Percentiles rank a stretch among this genome's conserved stretches.
phyloP scores from a whole-genome alignment of 2,888 invertebrate species.

The Tipula lateralis region DNA sequence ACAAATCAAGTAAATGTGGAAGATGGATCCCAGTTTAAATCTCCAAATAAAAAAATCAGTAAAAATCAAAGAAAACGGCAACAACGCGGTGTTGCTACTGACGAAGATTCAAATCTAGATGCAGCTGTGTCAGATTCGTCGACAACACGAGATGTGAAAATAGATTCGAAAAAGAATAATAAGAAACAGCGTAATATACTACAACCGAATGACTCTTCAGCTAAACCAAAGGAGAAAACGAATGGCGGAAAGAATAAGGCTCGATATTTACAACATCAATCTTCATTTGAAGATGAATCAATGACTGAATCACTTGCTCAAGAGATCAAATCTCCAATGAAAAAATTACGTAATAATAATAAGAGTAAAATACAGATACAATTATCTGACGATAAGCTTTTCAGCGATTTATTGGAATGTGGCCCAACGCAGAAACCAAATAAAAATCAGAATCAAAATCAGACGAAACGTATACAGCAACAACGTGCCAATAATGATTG shows the following conservation, averaged over 20 bases:
- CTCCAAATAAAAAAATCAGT: background rate
- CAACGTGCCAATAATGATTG: background rate
- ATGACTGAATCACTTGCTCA: background rate
- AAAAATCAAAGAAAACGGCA: slow-evolving; percentile 26
- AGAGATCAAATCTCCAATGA: background rate
- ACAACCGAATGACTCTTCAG: background rate
- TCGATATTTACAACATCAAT: background rate
- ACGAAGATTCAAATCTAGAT: background rate
- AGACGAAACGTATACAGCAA: background rate
- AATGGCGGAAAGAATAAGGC: background rate
- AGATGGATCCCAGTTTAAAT: background rate
- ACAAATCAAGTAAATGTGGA: background rate
- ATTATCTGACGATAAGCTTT: background rate
- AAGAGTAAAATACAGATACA: slow-evolving; percentile 30
- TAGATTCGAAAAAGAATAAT: slow-evolving; percentile 26
- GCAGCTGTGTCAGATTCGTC: background rate
- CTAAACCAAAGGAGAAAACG: slow-evolving; percentile 31
- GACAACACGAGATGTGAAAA: background rate
- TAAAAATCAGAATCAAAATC: background rate
- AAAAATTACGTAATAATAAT: background rate
- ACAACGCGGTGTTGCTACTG: background rate
- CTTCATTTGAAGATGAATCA: background rate
- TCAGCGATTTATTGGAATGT: background rate
- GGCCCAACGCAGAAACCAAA: background rate
- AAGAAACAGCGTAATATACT: background rate